Base-by-base conservation (phyloP, 2,888 invertebrate genomes). In the Drosophila nigritarsus region DNA sequence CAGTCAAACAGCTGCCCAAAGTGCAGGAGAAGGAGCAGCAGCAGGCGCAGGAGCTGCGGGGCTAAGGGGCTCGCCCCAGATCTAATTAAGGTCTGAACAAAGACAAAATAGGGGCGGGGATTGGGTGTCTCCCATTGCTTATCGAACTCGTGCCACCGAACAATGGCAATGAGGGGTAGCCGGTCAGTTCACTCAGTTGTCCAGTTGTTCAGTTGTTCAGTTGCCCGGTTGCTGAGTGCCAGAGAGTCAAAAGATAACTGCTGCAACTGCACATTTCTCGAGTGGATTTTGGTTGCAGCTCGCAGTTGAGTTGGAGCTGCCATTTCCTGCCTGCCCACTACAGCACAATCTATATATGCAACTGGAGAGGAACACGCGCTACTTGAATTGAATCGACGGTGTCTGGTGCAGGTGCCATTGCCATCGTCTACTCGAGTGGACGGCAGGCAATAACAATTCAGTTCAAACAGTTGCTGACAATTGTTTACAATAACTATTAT, bases 121-220 rank as follows among this genome's bases (percentile, higher is more conserved):
- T 30, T 65, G 45, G 55, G 29, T 51, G 64, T 24, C 38, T 53
- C 42, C 68, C 51, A 3, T 32, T 48, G 30, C 60, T 53, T 38
- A 64, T 29, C 48, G 30, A 51, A 51, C 82, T 81, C 87, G 89
- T 89, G 87, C 77, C 82, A 62, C 71, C 53, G 82, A 48, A 83
- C 89, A 86, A 85, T 81, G 84, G 74, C 82, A 85, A 78, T 79
- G 87, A 75, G 73, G 73, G 65, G 88, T 89, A 84, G 83, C 89
- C 24, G 24, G 15, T 15, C 24, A 24, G 8, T 24, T 45, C 45
- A 8, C 45, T 13, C 61, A 55, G 55, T 55, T 38, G 38, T 3
- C 18, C 29, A 74, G 48, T 65, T 49, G 66, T 40, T 40, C 29
- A 74, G 48, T 65, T 49, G 66, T 40, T 40, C 65, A 59, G 53